Conservation (phyloP, 2,888 invertebrate genomes). For the Ochropleura plecta region DNA sequence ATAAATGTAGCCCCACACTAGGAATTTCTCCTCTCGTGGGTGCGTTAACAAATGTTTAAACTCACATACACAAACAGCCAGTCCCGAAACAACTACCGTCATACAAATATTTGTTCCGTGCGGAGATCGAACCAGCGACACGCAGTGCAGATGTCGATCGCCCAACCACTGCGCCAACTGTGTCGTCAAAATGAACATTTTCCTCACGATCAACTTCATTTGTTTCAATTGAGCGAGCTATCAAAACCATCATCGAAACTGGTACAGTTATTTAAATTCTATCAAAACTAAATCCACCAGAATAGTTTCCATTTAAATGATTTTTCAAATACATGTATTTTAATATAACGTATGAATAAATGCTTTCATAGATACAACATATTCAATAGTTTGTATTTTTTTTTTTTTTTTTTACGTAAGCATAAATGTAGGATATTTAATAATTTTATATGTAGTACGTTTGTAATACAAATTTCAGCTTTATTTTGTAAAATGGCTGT, state of each 20-base stretch:
- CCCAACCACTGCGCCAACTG: too few relatives aligned
- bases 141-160: too few relatives aligned
- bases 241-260: constrained; percentile 15
- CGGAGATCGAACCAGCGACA: too few relatives aligned
- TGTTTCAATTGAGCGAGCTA: constrained; percentile 28
- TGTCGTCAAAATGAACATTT: constrained; percentile 24
- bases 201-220: constrained; percentile 21
- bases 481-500: neutral
- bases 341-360: neutral
- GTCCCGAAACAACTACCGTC: too few relatives aligned
- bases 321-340: constrained; percentile 4
- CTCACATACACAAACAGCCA: too few relatives aligned
- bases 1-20: too few relatives aligned
- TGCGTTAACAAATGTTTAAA: too few relatives aligned
- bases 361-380: neutral
- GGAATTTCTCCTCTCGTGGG: too few relatives aligned
- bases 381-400: neutral
- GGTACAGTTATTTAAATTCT: constrained; percentile 34
- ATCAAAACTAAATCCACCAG: constrained; percentile 16
- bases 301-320: constrained; percentile 24
- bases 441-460: neutral
- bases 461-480: neutral
- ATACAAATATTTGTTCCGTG: too few relatives aligned
- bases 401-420: neutral
- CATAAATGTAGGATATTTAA: neutral